A percentile compares a stretch with the other conserved stretches of the same genome.
These are phyloP conservation scores for Luscinia megarhynchos DNA, from an alignment of 2,797 vertebrate genomes.

Conservation along the genomic window DNA sequence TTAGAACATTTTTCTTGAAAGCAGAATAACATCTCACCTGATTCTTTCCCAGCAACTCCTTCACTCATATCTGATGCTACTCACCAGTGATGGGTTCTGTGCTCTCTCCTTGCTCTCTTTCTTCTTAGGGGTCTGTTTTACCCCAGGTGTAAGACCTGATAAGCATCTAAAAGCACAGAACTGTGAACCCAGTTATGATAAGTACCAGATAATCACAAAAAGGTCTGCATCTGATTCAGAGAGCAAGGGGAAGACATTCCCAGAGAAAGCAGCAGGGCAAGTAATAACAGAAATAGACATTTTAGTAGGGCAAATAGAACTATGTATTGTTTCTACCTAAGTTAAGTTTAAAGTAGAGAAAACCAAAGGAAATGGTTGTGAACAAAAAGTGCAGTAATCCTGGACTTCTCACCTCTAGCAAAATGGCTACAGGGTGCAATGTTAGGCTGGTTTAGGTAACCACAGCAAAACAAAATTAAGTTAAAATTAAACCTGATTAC, in stretches of 20 bases:
- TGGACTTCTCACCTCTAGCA: background rate
- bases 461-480: background rate
- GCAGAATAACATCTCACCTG: background rate
- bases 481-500: background rate
- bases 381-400: background rate
- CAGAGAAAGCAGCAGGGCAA: background rate
- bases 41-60: background rate
- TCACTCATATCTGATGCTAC: background rate
- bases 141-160: background rate
- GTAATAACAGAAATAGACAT: background rate
- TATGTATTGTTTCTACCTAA: background rate
- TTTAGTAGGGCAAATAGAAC: background rate
- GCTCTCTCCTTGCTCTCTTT: background rate
- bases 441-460: background rate
- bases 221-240: background rate
- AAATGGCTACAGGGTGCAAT: background rate
- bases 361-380: background rate
- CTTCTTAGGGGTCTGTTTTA: background rate
- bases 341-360: background rate
- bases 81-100: fast-evolving
- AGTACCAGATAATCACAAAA: background rate
- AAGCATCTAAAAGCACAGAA: background rate
- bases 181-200: background rate
- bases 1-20: background rate
- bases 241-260: background rate